Evolutionary conservation across 92 coral and sea anemone species (phyloP), one percentile per base, ranked within the genome.

Genomic region (Siderastrea radians): DNA sequence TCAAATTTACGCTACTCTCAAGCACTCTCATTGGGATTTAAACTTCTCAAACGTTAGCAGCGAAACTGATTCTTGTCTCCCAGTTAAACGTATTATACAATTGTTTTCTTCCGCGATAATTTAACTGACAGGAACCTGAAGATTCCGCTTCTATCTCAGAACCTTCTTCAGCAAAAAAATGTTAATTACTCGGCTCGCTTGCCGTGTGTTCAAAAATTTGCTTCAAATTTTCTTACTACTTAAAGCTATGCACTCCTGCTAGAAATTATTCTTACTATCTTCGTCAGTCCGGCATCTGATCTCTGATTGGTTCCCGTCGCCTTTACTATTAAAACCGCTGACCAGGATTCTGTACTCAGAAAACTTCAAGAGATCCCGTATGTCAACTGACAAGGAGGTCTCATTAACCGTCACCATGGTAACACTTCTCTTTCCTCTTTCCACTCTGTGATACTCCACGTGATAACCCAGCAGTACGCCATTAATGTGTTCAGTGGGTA

Each of bases 391-490:
- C 68, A 17, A 13, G 1, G 68, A 50, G n/a, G 62, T 3, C 43
- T 7, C 75, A 68, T 80, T 51, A 13, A 67, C 66, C 3, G 80
- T 48, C 13, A 68, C 68, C 48, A 64, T 49, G 38, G 62, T 73
- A 80, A 64, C 74, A 64, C 88, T 87, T 44, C 78, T 59, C 17
- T 71, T 64, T 49, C 75, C 48, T 48, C 76, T 64, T 3, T 57
- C 62, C 43, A 87, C 74, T 43, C 76, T 85, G 78, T 93, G 90
- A 55, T 87, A 84, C 14, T 74, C 55, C 88, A 93, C 92, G 81
- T 91, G 84, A 74, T 93, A 93, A 11, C 96, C 96, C 43, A 53
- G 60, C 16, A 91, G 68, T 43, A 72, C 79, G 63, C 96, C 96
- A 45, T 91, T 75, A 15, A 63, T 64, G 68, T 61, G 68, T 8